phyloP scores from a whole-genome alignment of 1,140 invertebrate genomes.

The Scaptomyza hsui region DNA sequence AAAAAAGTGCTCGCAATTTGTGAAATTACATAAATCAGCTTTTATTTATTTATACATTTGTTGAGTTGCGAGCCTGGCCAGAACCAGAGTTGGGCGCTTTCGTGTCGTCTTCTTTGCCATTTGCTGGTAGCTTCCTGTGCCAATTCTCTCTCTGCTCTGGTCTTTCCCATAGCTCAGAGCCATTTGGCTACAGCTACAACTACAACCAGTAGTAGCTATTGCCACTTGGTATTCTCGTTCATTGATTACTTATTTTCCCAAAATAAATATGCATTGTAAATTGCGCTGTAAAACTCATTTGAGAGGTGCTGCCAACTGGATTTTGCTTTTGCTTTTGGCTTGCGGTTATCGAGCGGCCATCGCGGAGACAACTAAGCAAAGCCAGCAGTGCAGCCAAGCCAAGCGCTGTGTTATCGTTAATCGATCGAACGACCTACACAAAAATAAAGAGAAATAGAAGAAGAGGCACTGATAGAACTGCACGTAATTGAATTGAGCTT shows the following conservation, averaged over 20 bases:
- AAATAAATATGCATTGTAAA: constrained; percentile 81
- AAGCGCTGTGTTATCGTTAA: constrained; percentile 65
- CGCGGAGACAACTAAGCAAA: constrained; percentile 27
- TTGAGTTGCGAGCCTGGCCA: constrained; percentile 44
- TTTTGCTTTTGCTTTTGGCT: constrained; percentile 15
- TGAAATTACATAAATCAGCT: constrained; percentile 81
- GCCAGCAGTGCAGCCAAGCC: background rate
- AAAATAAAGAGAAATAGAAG: constrained; percentile 52
- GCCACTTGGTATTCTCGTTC: constrained; percentile 14
- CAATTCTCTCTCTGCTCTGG: constrained; percentile 20
- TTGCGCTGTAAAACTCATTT: constrained; percentile 66
- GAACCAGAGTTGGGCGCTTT: constrained; percentile 2
- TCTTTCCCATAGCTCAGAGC: constrained; percentile 17
- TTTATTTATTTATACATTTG: constrained; percentile 78
- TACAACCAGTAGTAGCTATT: background rate
- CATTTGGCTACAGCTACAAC: background rate
- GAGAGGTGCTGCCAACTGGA: constrained; percentile 37
- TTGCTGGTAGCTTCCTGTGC: constrained; percentile 50
- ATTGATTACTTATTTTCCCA: constrained; percentile 82
- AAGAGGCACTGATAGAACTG: background rate
- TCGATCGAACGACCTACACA: constrained; percentile 55
- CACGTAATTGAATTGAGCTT: constrained; percentile 11
- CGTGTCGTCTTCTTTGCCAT: constrained; percentile 37
- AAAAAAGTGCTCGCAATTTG: constrained; percentile 64
- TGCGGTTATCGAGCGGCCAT: constrained; percentile 66